Percentiles rank a stretch among this genome's conserved stretches.
phyloP scores from a whole-genome alignment of 1,140 invertebrate genomes.

The Bactericera cockerelli region DNA sequence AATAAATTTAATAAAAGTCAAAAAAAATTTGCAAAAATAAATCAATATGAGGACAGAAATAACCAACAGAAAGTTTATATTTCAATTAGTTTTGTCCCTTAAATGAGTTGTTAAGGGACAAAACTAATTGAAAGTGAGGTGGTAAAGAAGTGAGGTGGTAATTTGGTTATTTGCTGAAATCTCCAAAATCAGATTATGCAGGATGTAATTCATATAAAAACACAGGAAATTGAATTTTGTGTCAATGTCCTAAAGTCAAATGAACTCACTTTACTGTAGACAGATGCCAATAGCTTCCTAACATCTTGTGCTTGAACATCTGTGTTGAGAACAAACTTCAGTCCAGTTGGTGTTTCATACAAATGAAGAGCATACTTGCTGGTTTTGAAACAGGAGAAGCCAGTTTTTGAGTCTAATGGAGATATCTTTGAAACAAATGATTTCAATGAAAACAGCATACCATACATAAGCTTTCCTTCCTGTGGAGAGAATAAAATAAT shows the following conservation, averaged over 20 bases:
- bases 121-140: no score
- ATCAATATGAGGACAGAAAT: no score
- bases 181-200: no score
- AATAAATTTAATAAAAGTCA: no score
- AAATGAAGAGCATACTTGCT: conserved; percentile 89
- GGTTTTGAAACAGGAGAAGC: conserved; percentile 78
- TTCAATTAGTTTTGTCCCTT: no score
- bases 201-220: no score
- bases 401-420: conserved; percentile 79
- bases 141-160: no score
- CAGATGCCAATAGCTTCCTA: conserved; percentile 67
- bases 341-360: conserved; percentile 84
- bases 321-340: conserved; percentile 93
- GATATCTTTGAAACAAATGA: conserved; percentile 93
- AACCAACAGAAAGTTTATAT: no score
- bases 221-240: no score
- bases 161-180: no score
- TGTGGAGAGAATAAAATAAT: conserved; percentile 41
- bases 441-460: conserved; percentile 94
- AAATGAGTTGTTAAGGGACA: no score
- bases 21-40: no score
- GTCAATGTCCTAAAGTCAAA: conserved; percentile 13
- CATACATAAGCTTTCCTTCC: conserved; percentile 97
- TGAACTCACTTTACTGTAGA: conserved; percentile 65
- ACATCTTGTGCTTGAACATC: conserved; percentile 69